phyloP scores from a whole-genome alignment of 2,113 vertebrate genomes.

The Puma concolor region DNA sequence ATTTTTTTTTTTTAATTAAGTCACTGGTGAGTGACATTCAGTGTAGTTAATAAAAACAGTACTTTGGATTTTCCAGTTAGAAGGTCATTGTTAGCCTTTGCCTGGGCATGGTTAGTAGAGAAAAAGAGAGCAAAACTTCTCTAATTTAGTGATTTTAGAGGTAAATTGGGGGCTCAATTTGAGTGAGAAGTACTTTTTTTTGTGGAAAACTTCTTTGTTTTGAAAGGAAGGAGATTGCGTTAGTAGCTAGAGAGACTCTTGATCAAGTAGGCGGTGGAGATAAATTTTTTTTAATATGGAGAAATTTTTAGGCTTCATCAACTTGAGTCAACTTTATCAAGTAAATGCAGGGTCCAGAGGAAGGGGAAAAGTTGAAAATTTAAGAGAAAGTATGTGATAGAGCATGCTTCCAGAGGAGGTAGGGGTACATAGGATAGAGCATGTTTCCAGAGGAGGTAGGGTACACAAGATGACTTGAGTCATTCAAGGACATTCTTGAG shows the following conservation, averaged over 20 bases:
- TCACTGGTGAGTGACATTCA: not conserved
- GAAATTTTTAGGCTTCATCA: not conserved
- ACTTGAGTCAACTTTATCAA: not conserved
- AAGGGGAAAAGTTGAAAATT: no score
- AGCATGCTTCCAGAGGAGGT: no score
- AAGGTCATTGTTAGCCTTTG: conserved; percentile 1
- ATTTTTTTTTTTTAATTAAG: not conserved
- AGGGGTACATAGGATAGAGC: no score
- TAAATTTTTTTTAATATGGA: not conserved
- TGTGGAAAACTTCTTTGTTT: not conserved
- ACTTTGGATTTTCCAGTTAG: not conserved
- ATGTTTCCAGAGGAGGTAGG: not conserved
- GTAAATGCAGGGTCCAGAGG: no score
- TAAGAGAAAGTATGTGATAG: no score
- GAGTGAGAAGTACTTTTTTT: not conserved
- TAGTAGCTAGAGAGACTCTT: not conserved
- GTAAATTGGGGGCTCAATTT: not conserved
- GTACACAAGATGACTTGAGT: not conserved
- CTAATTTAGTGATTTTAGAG: not conserved
- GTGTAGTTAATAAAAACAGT: not conserved
- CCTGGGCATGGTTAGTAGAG: not conserved
- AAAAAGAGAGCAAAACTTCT: not conserved
- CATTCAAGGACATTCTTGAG: not conserved
- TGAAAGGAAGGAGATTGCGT: not conserved
- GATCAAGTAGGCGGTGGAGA: not conserved